A percentile compares a stretch with the other conserved stretches of the same genome.
phyloP scores from a whole-genome alignment of 2,888 invertebrate genomes.

The Hemithea aestivaria region DNA sequence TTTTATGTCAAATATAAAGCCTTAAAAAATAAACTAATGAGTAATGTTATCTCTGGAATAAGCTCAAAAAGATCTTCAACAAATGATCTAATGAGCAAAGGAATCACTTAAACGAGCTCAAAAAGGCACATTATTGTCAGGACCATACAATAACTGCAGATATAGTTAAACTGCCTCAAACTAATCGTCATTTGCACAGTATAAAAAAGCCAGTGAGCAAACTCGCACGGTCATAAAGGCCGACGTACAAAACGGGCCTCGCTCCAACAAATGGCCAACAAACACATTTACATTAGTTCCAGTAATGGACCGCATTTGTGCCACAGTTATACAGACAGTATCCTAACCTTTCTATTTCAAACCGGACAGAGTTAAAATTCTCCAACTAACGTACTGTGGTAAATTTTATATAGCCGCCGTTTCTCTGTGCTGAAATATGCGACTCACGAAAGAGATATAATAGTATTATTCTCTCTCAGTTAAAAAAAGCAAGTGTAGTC shows the following conservation, averaged over 20 bases:
- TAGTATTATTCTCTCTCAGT: too few species aligned
- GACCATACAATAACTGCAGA: conserved; percentile 3
- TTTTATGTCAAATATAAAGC: too few species aligned
- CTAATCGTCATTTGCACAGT: conserved; percentile 9
- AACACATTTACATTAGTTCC: conserved; percentile 67
- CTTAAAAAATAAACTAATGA: too few species aligned
- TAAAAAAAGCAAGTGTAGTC: too few species aligned
- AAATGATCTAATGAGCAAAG: too few species aligned
- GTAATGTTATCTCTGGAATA: too few species aligned
- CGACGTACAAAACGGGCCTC: conserved; percentile 32
- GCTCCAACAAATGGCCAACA: conserved; percentile 52
- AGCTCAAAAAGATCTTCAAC: too few species aligned
- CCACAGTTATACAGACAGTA: conserved; percentile 3
- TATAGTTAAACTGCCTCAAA: conserved; percentile 5
- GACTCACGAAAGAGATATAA: too few species aligned
- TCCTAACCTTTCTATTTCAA: conserved; percentile 1
- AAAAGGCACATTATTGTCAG: conserved; percentile 2
- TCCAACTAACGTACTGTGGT: too few species aligned
- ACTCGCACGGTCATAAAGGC: conserved; percentile 15
- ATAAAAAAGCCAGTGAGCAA: conserved; percentile 8
- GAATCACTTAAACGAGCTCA: background rate
- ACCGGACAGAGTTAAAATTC: too few species aligned
- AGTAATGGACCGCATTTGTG: conserved; percentile 61
- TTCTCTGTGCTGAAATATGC: too few species aligned
- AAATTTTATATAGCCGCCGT: too few species aligned